Conservation (phyloP, 1,140 invertebrate genomes). For the Leptopilina boulardi region DNA sequence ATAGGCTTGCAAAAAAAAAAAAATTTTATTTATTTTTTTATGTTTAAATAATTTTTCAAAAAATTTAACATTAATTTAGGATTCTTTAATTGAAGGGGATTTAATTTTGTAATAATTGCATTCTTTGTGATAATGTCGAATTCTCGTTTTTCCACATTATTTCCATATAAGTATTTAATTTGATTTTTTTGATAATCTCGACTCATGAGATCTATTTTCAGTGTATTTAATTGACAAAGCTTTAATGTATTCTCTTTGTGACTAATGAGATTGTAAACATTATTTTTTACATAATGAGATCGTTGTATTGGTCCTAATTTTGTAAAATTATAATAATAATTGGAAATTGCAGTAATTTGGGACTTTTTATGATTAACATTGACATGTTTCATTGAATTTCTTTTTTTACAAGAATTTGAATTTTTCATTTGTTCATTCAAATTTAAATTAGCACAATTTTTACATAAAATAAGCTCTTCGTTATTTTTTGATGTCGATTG, state of each 20-base stretch:
- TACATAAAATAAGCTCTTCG: neutral
- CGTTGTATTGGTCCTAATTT: slow-evolving; percentile 45
- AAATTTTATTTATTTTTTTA: slow-evolving; percentile 43
- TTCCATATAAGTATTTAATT: neutral
- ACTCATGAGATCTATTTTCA: slow-evolving; percentile 45
- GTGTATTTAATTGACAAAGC: slow-evolving; percentile 35
- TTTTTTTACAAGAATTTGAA: slow-evolving; percentile 28
- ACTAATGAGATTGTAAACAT: slow-evolving; percentile 38
- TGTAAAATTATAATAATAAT: neutral
- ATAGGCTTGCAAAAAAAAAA: no score
- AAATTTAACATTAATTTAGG: slow-evolving; percentile 60
- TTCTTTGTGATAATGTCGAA: slow-evolving; percentile 65
- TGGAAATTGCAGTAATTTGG: slow-evolving; percentile 27
- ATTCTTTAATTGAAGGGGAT: slow-evolving; percentile 59
- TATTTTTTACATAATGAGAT: slow-evolving; percentile 47
- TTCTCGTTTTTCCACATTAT: slow-evolving; percentile 40
- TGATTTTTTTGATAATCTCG: slow-evolving; percentile 40
- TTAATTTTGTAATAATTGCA: slow-evolving; percentile 57
- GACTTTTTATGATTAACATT: slow-evolving; percentile 41
- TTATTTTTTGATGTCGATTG: slow-evolving; percentile 20
- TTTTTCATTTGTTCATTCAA: slow-evolving; percentile 36
- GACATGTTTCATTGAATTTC: neutral
- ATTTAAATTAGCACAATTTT: slow-evolving; percentile 19
- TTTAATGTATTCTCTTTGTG: slow-evolving; percentile 32
- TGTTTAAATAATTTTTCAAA: slow-evolving; percentile 63